These are phyloP conservation scores for Pachydiplax longipennis DNA, from an alignment of 2,888 invertebrate genomes.

Conservation along the genomic window DNA sequence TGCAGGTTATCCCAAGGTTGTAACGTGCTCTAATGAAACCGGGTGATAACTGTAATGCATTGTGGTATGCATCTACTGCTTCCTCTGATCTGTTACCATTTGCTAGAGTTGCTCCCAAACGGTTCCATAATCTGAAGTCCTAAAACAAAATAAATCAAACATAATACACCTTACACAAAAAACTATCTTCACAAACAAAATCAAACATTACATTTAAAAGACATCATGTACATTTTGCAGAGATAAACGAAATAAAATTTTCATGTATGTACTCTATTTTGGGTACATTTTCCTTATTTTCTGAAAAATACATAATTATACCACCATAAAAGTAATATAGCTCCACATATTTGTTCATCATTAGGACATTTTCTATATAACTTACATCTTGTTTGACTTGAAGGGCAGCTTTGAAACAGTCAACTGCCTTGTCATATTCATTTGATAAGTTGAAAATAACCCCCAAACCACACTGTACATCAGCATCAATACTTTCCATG, in stretches of 20 bases:
- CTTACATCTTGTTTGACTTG: slow-evolving; percentile 78
- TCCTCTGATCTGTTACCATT: slow-evolving; percentile 95
- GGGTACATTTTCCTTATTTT: background rate
- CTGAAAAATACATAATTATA: background rate
- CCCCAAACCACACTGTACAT: slow-evolving; percentile 93
- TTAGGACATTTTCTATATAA: slow-evolving; percentile 47
- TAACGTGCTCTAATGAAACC: slow-evolving; percentile 97
- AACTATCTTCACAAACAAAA: background rate
- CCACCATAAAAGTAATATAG: background rate
- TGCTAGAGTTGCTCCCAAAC: slow-evolving; percentile 95
- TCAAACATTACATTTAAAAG: background rate
- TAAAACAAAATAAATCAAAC: slow-evolving; percentile 55
- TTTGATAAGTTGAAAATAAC: slow-evolving; percentile 93
- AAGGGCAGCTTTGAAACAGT: slow-evolving; percentile 92
- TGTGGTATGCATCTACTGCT: slow-evolving; percentile 94
- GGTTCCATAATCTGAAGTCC: slow-evolving; percentile 96
- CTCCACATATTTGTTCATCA: background rate
- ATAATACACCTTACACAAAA: background rate
- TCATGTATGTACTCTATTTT: background rate
- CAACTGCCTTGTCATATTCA: slow-evolving; percentile 95
- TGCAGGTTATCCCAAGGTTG: slow-evolving; percentile 97
- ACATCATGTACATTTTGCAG: background rate
- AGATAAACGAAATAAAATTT: background rate
- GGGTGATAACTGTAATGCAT: slow-evolving; percentile 88
- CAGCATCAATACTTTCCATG: slow-evolving; percentile 75